phyloP scores from a whole-genome alignment of 2,888 invertebrate species.

The Aspidiotus rigidus region DNA sequence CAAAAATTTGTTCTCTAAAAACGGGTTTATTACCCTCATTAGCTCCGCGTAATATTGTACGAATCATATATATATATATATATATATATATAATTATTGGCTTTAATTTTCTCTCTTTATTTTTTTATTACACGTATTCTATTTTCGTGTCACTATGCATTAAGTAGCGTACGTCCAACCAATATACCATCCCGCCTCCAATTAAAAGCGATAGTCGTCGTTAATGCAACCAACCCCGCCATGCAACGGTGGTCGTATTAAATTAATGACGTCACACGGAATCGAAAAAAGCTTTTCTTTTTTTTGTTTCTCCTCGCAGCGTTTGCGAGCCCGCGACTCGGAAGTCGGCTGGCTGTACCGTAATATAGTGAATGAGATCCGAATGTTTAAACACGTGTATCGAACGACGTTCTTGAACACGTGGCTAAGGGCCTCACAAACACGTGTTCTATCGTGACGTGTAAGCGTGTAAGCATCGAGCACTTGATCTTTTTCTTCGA shows the following conservation, averaged over 20 bases:
- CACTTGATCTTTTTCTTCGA: slow-evolving; percentile 4
- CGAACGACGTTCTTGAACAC: slow-evolving; percentile 6
- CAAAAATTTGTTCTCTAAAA: too few species aligned
- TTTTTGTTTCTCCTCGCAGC: too few species aligned
- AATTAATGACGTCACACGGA: slow-evolving; percentile 8
- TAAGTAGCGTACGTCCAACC: too few species aligned
- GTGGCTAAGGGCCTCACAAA: not conserved
- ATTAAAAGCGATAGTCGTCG: not conserved
- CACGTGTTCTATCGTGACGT: slow-evolving; percentile 14
- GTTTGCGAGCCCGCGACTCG: not conserved
- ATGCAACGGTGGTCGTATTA: slow-evolving; percentile 3
- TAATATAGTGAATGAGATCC: not conserved
- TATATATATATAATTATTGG: too few species aligned
- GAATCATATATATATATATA: too few species aligned
- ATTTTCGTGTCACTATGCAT: too few species aligned
- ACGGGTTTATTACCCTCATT: too few species aligned
- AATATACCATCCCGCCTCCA: not conserved
- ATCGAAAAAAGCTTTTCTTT: not conserved
- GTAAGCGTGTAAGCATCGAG: slow-evolving; percentile 7
- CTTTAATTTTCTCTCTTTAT: too few species aligned
- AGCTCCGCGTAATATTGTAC: too few species aligned
- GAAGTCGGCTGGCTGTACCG: not conserved
- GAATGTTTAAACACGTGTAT: slow-evolving; percentile 1
- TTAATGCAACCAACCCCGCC: not conserved
- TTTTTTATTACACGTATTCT: too few species aligned